Evolutionary conservation across 2,888 invertebrate species (phyloP).

Genomic region (Amphipoea lucens): DNA sequence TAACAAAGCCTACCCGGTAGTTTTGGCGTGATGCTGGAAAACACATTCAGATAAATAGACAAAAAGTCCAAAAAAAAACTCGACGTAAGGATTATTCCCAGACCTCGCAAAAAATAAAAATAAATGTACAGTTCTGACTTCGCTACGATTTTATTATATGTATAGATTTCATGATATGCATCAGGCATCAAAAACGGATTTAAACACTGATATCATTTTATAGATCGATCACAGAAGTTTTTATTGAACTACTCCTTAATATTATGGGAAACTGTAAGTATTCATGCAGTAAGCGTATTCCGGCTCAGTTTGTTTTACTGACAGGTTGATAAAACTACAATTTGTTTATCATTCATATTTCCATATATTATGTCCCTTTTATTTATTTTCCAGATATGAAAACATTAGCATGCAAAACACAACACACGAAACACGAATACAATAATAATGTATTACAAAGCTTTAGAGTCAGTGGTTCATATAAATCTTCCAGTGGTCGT

Average conservation of each 20-base stretch:
- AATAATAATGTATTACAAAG: constrained; percentile 65
- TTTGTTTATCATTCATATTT: constrained; percentile 38
- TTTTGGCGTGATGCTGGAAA: not conserved
- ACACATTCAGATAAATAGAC: not conserved
- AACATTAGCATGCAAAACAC: constrained; percentile 31
- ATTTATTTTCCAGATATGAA: constrained; percentile 38
- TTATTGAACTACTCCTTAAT: not conserved
- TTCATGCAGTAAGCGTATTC: constrained; percentile 11
- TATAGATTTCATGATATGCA: not conserved
- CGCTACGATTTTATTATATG: not conserved
- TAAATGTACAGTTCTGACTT: not conserved
- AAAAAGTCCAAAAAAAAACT: not conserved
- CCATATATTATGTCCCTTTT: constrained; percentile 19
- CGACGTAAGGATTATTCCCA: not conserved
- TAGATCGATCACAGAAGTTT: not conserved
- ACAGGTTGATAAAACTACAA: constrained; percentile 33
- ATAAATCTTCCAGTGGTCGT: constrained; percentile 78
- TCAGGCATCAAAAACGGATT: not conserved
- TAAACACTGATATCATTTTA: constrained; percentile 1
- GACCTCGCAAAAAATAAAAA: not conserved
- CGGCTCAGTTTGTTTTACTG: constrained; percentile 23
- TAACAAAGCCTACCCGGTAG: not conserved
- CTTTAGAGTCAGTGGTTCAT: constrained; percentile 54
- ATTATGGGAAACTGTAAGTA: constrained; percentile 29
- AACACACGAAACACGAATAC: constrained; percentile 53